phyloP scores from a whole-genome alignment of 2,888 invertebrate genomes.

The Corbicula japonica region DNA sequence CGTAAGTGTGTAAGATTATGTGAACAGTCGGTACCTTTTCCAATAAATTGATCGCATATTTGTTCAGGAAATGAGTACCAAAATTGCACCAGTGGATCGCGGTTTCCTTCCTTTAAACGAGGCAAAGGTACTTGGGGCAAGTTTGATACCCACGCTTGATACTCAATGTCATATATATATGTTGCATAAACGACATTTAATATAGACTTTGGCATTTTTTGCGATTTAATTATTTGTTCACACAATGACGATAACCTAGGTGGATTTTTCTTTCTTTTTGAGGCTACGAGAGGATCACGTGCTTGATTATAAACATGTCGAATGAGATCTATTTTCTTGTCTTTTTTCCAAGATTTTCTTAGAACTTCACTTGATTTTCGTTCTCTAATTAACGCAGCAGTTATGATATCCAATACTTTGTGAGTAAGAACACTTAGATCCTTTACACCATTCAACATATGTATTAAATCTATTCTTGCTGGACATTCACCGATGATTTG shows the following conservation, averaged over 20 bases:
- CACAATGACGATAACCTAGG: background rate
- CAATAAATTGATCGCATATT: background rate
- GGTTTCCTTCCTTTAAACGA: background rate
- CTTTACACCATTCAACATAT: background rate
- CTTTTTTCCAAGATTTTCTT: slow-evolving; percentile 3
- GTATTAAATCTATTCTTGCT: background rate
- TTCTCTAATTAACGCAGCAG: background rate
- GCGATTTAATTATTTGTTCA: slow-evolving; percentile 1
- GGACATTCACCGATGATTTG: background rate
- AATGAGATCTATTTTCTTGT: background rate
- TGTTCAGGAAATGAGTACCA: slow-evolving; percentile 27
- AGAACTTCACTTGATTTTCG: background rate
- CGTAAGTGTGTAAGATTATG: slow-evolving; percentile 30
- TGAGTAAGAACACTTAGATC: background rate
- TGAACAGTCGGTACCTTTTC: slow-evolving; percentile 23
- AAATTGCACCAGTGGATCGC: background rate
- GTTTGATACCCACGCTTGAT: background rate
- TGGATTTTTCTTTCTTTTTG: background rate
- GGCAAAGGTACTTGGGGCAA: background rate
- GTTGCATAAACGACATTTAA: slow-evolving; percentile 12
- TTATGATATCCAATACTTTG: background rate
- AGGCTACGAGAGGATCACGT: background rate
- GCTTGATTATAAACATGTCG: background rate
- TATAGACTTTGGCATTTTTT: slow-evolving; percentile 3
- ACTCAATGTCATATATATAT: background rate